phyloP scores from a whole-genome alignment of 2,113 vertebrate species.

The Donacobius atricapilla region DNA sequence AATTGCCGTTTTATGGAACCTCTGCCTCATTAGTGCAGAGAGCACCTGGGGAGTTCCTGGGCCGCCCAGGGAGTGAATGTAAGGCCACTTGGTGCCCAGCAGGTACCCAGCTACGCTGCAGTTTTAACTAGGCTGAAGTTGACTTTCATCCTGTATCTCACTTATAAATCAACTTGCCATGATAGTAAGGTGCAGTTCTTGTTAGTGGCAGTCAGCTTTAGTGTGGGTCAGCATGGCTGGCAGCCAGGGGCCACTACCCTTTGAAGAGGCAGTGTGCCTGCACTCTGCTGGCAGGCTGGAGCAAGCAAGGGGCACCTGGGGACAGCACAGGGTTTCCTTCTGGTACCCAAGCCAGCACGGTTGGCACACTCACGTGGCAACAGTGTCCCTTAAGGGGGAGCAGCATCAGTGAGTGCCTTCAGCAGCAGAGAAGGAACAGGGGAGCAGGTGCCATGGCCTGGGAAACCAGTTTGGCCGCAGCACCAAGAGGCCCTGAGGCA shows the following conservation, averaged over 20 bases:
- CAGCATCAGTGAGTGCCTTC: not conserved
- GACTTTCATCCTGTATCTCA: not conserved
- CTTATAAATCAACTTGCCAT: not conserved
- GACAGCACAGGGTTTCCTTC: not conserved
- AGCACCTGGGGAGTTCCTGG: not conserved
- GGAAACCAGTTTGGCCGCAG: not conserved
- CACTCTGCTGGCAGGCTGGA: not conserved
- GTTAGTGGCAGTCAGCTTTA: not conserved
- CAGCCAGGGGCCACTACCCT: not conserved
- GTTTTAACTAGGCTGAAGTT: not conserved
- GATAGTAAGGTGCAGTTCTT: not conserved
- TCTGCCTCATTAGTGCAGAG: not conserved
- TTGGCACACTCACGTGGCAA: fast-evolving
- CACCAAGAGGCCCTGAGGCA: not conserved
- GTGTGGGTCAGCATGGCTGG: fast-evolving
- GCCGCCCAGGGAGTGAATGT: fast-evolving
- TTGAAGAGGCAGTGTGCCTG: not conserved
- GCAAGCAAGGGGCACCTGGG: not conserved
- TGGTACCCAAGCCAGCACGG: not conserved
- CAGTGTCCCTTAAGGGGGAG: not conserved
- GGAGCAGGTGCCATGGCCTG: not conserved
- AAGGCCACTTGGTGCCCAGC: not conserved
- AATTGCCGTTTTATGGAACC: not conserved
- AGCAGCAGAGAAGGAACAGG: not conserved
- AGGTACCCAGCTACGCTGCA: not conserved